A percentile compares a stretch with the other conserved stretches of the same genome.
phyloP scores from a whole-genome alignment of 2,888 invertebrate species.

The Shargacucullia verbasci region DNA sequence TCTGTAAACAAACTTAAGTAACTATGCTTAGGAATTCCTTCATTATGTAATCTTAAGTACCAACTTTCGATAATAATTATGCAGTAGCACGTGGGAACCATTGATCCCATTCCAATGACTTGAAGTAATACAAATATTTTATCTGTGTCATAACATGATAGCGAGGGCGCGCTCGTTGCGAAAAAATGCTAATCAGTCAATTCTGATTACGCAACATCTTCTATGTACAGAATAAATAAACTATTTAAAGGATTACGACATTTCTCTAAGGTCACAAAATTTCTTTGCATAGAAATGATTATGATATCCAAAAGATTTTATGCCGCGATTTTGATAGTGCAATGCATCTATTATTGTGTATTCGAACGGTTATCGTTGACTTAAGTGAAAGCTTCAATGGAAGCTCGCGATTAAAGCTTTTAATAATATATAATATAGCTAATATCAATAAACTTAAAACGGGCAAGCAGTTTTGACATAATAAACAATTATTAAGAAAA shows the following conservation, averaged over 20 bases:
- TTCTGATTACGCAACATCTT: slow-evolving; percentile 41
- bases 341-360: slow-evolving; percentile 9
- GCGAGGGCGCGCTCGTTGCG: slow-evolving; percentile 51
- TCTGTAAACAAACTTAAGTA: slow-evolving; percentile 19
- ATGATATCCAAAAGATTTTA: slow-evolving; percentile 17
- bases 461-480: slow-evolving; percentile 26
- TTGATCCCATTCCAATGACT: slow-evolving; percentile 39
- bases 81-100: slow-evolving; percentile 39
- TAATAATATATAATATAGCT: slow-evolving; percentile 15
- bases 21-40: slow-evolving; percentile 16
- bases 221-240: slow-evolving; percentile 46
- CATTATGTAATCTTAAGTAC: slow-evolving; percentile 42
- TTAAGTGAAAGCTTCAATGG: slow-evolving; percentile 40
- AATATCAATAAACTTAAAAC: slow-evolving; percentile 28
- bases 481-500: slow-evolving; percentile 50
- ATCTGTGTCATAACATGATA: slow-evolving; percentile 53
- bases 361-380: slow-evolving; percentile 6
- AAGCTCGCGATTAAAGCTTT: slow-evolving; percentile 37
- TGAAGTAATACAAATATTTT: slow-evolving; percentile 35
- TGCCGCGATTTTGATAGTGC: slow-evolving; percentile 18
- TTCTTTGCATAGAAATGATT: slow-evolving; percentile 46
- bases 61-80: slow-evolving; percentile 39
- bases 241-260: slow-evolving; percentile 49
- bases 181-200: slow-evolving; percentile 59
- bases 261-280: slow-evolving; percentile 51